Conservation (phyloP, 1,140 invertebrate genomes). For the Trichonephila clavata region DNA sequence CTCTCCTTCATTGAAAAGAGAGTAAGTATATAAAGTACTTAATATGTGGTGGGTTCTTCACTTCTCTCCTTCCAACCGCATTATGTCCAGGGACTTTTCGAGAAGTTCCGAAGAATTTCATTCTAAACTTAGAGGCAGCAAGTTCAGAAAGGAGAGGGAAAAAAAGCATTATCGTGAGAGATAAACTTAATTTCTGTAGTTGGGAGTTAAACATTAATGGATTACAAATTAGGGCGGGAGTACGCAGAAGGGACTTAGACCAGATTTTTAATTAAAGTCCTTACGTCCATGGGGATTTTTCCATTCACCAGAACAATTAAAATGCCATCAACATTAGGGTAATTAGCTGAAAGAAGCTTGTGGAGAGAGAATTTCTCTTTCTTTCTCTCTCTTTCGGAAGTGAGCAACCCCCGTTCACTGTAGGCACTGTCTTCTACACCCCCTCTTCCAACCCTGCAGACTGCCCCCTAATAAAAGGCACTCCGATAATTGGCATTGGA, state of each 20-base stretch:
- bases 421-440: neutral
- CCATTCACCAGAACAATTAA: constrained; percentile 44
- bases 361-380: constrained; percentile 22
- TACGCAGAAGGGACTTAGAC: neutral
- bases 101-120: neutral
- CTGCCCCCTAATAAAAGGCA: neutral
- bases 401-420: neutral
- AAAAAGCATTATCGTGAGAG: neutral
- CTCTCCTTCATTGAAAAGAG: too few relatives aligned
- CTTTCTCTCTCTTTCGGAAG: neutral
- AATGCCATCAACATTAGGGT: constrained; percentile 59
- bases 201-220: constrained; percentile 34
- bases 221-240: constrained; percentile 33
- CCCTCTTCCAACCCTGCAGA: neutral
- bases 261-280: constrained; percentile 45
- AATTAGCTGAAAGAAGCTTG: constrained; percentile 41
- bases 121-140: neutral
- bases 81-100: neutral
- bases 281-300: neutral
- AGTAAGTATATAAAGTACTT: neutral
- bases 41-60: neutral
- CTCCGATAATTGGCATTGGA: constrained; percentile 1
- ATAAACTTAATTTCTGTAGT: neutral
- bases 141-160: neutral
- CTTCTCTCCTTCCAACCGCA: neutral